Conservation (phyloP, 2,888 invertebrate species). For the Endomychus coccineus region DNA sequence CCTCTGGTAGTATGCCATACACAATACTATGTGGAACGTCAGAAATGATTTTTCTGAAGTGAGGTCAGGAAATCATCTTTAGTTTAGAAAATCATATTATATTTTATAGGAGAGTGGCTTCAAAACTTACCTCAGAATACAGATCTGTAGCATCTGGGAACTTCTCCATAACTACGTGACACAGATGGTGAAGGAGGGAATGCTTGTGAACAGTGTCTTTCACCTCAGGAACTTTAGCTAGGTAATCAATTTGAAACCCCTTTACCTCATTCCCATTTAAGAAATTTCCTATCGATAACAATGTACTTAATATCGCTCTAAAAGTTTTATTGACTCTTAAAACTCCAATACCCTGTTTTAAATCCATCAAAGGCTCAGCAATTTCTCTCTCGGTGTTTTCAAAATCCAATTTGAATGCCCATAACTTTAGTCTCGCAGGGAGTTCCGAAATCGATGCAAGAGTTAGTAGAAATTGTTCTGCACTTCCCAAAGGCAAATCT, state of each 20-base stretch:
- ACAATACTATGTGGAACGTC: no score
- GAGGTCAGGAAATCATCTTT: no score
- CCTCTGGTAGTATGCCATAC: no score
- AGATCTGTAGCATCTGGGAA: constrained; percentile 93
- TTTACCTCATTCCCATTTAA: constrained; percentile 88
- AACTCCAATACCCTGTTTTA: constrained; percentile 93
- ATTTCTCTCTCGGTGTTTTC: constrained; percentile 97
- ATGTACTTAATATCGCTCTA: constrained; percentile 85
- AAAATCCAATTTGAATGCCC: constrained; percentile 98
- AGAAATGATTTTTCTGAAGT: no score
- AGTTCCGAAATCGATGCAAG: constrained; percentile 93
- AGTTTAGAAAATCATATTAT: no score
- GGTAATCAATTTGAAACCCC: constrained; percentile 96
- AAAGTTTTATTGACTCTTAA: constrained; percentile 90
- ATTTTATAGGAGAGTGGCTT: no score
- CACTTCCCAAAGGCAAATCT: constrained; percentile 85
- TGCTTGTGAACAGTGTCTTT: constrained; percentile 99
- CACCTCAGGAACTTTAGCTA: constrained; percentile 95
- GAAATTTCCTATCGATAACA: constrained; percentile 89
- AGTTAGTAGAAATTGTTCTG: constrained; percentile 97
- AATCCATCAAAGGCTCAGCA: constrained; percentile 96
- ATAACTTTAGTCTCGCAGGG: constrained; percentile 84
- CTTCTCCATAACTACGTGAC: constrained; percentile 95
- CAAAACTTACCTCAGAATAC: constrained; percentile 80
- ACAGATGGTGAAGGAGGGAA: constrained; percentile 92